phyloP scores from a whole-genome alignment of 1,140 invertebrate genomes.

The Drosophila kepulauana region DNA sequence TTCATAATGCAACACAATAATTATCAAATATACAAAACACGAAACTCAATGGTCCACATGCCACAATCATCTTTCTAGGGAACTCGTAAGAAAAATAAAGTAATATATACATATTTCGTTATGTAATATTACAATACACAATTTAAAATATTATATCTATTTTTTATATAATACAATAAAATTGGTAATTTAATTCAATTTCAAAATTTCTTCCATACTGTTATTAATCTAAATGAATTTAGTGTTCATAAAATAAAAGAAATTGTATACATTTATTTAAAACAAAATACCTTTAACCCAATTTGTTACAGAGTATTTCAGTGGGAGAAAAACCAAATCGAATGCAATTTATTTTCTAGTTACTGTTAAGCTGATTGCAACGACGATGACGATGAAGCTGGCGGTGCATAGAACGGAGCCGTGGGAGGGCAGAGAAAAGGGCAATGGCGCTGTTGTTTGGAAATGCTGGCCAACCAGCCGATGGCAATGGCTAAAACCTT shows the following conservation, averaged over 20 bases:
- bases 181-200: too few species aligned
- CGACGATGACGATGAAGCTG: conserved; percentile 37
- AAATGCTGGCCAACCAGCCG: conserved; percentile 16
- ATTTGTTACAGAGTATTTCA: conserved; percentile 13
- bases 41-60: too few species aligned
- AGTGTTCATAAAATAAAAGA: too few species aligned
- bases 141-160: too few species aligned
- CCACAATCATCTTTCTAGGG: too few species aligned
- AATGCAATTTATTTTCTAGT: conserved; percentile 83
- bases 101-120: too few species aligned
- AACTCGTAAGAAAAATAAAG: too few species aligned
- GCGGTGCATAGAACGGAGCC: neutral
- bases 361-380: conserved; percentile 81
- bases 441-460: conserved; percentile 23
- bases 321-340: conserved; percentile 64
- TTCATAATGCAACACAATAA: too few species aligned
- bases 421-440: neutral
- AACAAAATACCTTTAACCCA: neutral
- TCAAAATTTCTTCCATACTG: too few species aligned
- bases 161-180: too few species aligned
- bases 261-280: neutral
- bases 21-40: too few species aligned
- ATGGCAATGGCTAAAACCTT: conserved; percentile 62
- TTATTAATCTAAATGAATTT: neutral
- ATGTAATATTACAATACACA: too few species aligned